Conservation (phyloP, 1,140 invertebrate genomes). For the Aphaenogaster rudis region DNA sequence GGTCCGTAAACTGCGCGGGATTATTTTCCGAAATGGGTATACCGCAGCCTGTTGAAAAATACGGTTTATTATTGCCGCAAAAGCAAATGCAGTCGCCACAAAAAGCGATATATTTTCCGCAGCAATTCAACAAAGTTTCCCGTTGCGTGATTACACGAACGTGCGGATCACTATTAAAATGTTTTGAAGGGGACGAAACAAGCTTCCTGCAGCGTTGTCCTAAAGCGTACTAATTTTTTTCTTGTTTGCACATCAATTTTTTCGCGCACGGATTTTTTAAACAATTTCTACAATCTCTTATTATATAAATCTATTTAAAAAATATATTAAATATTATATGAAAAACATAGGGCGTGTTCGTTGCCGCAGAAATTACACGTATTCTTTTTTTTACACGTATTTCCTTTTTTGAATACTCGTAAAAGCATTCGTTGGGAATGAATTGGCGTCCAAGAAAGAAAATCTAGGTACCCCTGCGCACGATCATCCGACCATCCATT, state of each 20-base stretch:
- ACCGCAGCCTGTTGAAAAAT: conserved; percentile 38
- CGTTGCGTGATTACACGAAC: conserved; percentile 4
- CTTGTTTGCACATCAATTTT: not conserved
- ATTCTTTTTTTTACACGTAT: not conserved
- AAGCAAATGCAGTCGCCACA: conserved; percentile 38
- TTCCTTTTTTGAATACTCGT: not conserved
- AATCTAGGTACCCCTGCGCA: not conserved
- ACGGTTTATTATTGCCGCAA: conserved; percentile 55
- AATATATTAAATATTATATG: not conserved
- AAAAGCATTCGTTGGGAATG: conserved; percentile 7
- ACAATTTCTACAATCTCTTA: not conserved
- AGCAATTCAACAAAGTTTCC: conserved; percentile 1
- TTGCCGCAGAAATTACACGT: not conserved
- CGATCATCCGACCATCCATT: conserved; percentile 39
- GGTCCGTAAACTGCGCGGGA: conserved; percentile 1
- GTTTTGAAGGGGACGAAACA: not conserved
- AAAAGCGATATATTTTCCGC: conserved; percentile 38
- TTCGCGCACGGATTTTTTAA: not conserved
- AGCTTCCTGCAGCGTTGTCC: not conserved
- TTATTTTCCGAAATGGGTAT: conserved; percentile 25
- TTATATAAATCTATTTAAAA: not conserved
- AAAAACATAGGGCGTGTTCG: not conserved
- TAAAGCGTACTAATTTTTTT: not conserved
- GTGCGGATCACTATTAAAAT: conserved; percentile 30
- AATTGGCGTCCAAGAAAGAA: conserved; percentile 9